Base-by-base conservation (phyloP, 2,888 invertebrate genomes). In the Agrotis puta region DNA sequence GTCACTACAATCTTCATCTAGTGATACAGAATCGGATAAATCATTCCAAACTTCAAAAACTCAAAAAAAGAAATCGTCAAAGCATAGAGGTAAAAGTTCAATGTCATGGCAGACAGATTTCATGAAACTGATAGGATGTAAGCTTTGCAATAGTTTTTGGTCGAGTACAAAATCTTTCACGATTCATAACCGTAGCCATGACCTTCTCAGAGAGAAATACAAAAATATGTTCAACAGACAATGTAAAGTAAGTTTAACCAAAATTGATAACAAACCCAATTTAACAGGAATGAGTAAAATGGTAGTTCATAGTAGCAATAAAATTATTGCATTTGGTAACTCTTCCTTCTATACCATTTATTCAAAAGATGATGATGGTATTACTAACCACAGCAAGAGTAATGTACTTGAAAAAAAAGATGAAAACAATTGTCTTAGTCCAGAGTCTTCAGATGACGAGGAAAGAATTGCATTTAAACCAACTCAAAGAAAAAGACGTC, bases 251-350 rank as follows among this genome's bases (percentile, higher is more conserved):
- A 70, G 64, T 27, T 74, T 96, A 22, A 75, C 84, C 45, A 94
- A 90, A 87, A 63, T 89, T 51, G 94, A 94, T 77, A 69, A 74
- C 2, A 88, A 88, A 78, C 85, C 87, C 16, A 95, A 95, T 77
- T 53, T 90, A 47, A 93, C 93, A 24, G 91, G 91, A 18, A 75
- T 77, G 14, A 71, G 64, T 27, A 86, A 88, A 51, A 85, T 88
- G 76, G 91, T 95, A 61, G 91, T 93, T 11, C 81, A 88, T 58
- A 85, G 78, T 75, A 74, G 74, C 39, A 82, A 90, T 59, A 92
- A 87, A 86, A 91, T 95, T 59, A 79, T 93, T 61, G 75, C 85
- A 78, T 82, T 83, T 51, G 77, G 83, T 33, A 81, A 86, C 71
- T 68, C 78, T 0, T 74, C 85, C 51, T 94, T 90, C 84, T 90